These are phyloP conservation scores for Drosophila albomicans DNA, from an alignment of 1,140 invertebrate genomes.

Conservation along the genomic window DNA sequence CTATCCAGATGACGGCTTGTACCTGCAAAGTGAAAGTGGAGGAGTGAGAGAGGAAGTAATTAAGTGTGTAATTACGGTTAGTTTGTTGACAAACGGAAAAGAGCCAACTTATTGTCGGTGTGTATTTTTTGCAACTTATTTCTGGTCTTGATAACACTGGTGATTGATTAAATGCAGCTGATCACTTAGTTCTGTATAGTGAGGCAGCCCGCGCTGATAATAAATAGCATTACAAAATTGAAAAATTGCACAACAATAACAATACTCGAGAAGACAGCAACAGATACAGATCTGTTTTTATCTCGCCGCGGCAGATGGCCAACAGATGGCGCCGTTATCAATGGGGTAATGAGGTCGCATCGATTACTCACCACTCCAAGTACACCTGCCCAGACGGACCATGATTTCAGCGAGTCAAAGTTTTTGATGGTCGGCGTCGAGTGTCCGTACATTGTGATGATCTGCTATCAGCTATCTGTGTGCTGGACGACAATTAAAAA, in stretches of 20 bases:
- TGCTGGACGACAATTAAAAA: neutral
- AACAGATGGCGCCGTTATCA: slow-evolving; percentile 26
- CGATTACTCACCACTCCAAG: slow-evolving; percentile 72
- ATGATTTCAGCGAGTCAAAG: slow-evolving; percentile 58
- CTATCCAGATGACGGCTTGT: slow-evolving; percentile 75
- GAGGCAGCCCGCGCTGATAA: neutral
- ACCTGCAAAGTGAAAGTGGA: slow-evolving; percentile 36
- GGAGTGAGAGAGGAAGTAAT: slow-evolving; percentile 1
- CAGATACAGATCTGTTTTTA: slow-evolving; percentile 4
- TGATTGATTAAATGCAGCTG: slow-evolving; percentile 29
- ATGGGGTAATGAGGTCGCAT: slow-evolving; percentile 48
- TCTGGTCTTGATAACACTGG: slow-evolving; percentile 4
- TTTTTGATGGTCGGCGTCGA: slow-evolving; percentile 53
- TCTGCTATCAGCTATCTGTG: neutral
- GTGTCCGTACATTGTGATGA: slow-evolving; percentile 57
- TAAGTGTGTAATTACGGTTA: slow-evolving; percentile 18
- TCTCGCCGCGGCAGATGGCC: slow-evolving; percentile 16
- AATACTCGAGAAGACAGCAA: neutral
- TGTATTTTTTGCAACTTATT: neutral
- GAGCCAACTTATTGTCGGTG: neutral
- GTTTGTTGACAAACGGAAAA: slow-evolving; percentile 18
- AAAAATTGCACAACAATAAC: neutral
- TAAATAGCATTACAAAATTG: slow-evolving; percentile 3
- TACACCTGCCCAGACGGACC: slow-evolving; percentile 60
- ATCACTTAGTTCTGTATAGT: neutral